Evolutionary conservation across 35 echinoderm and acorn worm species (phyloP).

Genomic region (Heliocidaris tuberculata): DNA sequence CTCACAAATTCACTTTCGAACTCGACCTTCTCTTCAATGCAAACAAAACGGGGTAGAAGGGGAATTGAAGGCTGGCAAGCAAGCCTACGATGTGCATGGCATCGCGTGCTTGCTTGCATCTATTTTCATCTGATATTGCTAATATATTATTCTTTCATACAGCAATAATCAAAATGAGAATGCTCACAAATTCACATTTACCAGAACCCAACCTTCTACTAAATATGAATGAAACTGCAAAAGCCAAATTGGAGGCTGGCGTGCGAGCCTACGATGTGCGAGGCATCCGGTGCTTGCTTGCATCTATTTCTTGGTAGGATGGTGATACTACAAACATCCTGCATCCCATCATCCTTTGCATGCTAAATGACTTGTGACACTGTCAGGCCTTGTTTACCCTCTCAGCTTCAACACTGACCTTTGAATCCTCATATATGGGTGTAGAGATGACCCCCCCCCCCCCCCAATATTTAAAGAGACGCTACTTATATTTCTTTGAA

Average conservation of each 20-base stretch:
- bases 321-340: conserved; percentile 38
- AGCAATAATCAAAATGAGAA: too few relatives aligned
- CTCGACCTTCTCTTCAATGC: too few relatives aligned
- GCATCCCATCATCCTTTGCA: conserved; percentile 14
- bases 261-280: background rate
- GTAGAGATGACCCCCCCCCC: background rate
- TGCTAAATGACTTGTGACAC: conserved; percentile 45
- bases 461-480: background rate
- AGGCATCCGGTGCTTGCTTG: background rate
- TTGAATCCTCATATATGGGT: background rate
- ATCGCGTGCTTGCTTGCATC: too few relatives aligned
- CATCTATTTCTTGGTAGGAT: conserved; percentile 27
- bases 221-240: background rate
- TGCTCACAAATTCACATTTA: too few relatives aligned
- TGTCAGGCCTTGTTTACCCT: conserved; percentile 29
- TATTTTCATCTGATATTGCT: too few relatives aligned
- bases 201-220: too few relatives aligned
- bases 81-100: too few relatives aligned
- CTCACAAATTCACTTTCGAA: too few relatives aligned
- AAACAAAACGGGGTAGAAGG: too few relatives aligned
- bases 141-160: too few relatives aligned
- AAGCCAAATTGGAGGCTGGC: background rate
- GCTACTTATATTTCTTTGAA: background rate
- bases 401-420: background rate
- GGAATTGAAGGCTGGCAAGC: too few relatives aligned